phyloP scores from a whole-genome alignment of 1,140 invertebrate species.

The Reticulitermes speratus region DNA sequence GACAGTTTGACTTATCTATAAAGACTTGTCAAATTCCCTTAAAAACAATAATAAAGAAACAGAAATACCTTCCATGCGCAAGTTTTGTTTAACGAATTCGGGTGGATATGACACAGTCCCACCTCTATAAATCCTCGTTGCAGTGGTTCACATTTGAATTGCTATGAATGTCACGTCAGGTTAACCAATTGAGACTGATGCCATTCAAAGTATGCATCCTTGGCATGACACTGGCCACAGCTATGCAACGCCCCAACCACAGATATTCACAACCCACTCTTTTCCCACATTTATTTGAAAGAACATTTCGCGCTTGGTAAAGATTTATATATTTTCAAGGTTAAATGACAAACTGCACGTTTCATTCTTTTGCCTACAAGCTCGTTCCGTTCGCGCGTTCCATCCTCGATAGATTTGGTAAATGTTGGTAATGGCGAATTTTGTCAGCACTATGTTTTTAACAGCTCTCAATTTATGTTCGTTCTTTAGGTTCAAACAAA shows the following conservation, averaged over 20 bases:
- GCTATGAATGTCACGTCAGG: neutral
- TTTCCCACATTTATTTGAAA: neutral
- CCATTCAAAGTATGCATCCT: neutral
- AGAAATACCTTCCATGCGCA: neutral
- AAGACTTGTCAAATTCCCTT: neutral
- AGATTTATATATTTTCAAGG: neutral
- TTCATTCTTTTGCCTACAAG: too few species aligned
- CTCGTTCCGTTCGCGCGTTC: too few species aligned
- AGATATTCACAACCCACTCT: neutral
- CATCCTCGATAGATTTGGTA: too few species aligned
- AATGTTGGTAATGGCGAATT: too few species aligned
- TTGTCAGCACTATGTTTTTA: too few species aligned
- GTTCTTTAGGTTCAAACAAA: too few species aligned
- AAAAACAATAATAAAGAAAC: neutral
- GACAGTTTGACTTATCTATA: neutral
- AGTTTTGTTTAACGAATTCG: too few species aligned
- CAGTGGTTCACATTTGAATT: neutral
- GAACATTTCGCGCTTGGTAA: neutral
- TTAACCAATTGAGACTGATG: neutral
- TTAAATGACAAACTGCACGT: too few species aligned
- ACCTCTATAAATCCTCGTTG: neutral
- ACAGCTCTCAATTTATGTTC: too few species aligned
- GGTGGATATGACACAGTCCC: too few species aligned
- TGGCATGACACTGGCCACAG: neutral
- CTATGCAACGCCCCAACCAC: neutral